These are phyloP conservation scores for Myotis myotis DNA, from an alignment of 2,797 vertebrate genomes.

Conservation along the genomic window DNA sequence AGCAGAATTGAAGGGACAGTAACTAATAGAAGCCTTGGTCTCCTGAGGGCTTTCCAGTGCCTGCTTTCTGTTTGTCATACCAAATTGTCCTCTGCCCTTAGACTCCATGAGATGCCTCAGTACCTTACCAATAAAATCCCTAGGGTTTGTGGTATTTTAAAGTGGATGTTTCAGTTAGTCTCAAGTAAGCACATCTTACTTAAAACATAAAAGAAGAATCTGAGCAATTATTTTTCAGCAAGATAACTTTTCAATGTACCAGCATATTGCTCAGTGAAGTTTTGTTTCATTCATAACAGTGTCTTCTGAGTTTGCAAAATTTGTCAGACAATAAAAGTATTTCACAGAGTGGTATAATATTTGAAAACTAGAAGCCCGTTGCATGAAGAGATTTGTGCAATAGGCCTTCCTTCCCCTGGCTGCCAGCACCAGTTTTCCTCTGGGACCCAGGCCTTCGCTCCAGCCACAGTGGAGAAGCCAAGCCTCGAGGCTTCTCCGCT, in stretches of 20 bases:
- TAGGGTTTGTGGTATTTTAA: background rate
- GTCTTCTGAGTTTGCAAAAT: slow-evolving; percentile 1
- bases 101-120: background rate
- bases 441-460: too few species aligned
- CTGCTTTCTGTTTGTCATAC: background rate
- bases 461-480: too few species aligned
- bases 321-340: background rate
- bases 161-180: background rate
- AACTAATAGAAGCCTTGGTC: background rate
- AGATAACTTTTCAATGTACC: background rate
- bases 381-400: too few species aligned
- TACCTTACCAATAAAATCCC: background rate
- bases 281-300: slow-evolving; percentile 17
- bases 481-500: too few species aligned
- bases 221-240: background rate
- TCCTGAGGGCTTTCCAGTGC: background rate
- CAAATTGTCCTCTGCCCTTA: background rate
- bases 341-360: slow-evolving; percentile 28
- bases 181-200: background rate
- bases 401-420: too few species aligned
- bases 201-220: background rate
- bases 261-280: background rate
- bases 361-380: background rate
- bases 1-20: background rate
- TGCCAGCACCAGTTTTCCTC: too few species aligned